Conservation (phyloP, 2,888 invertebrate genomes). For the Tetanocera ferruginea region DNA sequence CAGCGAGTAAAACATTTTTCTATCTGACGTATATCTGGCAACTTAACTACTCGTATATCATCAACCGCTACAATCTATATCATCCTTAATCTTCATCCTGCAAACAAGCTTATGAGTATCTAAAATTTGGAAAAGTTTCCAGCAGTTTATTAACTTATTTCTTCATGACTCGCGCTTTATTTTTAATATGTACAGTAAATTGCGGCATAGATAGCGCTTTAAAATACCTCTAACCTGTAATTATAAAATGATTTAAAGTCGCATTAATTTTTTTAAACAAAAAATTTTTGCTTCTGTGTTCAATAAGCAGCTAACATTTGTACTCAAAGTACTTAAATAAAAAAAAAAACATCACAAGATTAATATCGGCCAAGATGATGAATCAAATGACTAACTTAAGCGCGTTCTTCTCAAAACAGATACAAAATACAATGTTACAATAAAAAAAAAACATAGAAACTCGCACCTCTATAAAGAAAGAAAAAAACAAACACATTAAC, state of each 20-base stretch:
- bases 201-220: not conserved
- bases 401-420: slow-evolving; percentile 1
- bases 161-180: too few relatives aligned
- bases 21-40: too few relatives aligned
- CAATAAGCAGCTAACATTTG: too few relatives aligned
- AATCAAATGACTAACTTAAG: slow-evolving; percentile 31
- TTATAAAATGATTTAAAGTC: not conserved
- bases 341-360: slow-evolving; percentile 20
- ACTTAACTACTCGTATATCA: too few relatives aligned
- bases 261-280: too few relatives aligned
- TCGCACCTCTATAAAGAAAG: not conserved
- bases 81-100: too few relatives aligned
- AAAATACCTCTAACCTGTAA: not conserved
- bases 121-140: too few relatives aligned
- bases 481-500: not conserved
- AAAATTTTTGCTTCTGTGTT: too few relatives aligned
- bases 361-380: slow-evolving; percentile 29
- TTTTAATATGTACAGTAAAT: not conserved
- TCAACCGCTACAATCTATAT: too few relatives aligned
- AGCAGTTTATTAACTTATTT: too few relatives aligned
- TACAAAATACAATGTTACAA: slow-evolving; percentile 1
- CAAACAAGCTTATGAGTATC: too few relatives aligned
- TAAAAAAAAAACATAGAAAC: not conserved
- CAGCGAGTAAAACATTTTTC: too few relatives aligned
- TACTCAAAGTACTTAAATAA: not conserved